Evolutionary conservation across 1,140 invertebrate genomes (phyloP).

Genomic region (Bombus superbus): DNA sequence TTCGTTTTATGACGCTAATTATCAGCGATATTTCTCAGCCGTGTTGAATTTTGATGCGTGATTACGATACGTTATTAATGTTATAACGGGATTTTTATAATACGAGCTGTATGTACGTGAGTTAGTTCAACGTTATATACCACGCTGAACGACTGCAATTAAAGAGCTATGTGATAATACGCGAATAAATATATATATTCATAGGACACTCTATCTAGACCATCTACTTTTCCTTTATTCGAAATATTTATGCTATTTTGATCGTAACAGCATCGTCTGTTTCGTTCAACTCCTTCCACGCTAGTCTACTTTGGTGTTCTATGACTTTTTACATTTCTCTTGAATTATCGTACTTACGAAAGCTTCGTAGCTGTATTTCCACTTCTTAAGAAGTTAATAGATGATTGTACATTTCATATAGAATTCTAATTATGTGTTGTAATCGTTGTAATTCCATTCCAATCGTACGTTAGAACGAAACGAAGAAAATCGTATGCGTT

Average conservation of each 20-base stretch:
- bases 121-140: not conserved
- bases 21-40: slow-evolving; percentile 1
- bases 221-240: not conserved
- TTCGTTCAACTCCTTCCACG: not conserved
- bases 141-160: not conserved
- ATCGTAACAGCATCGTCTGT: not conserved
- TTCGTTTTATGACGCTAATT: slow-evolving; percentile 11
- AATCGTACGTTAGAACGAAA: too few relatives aligned
- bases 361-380: too few relatives aligned
- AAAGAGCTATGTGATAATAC: too few relatives aligned
- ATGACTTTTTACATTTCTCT: too few relatives aligned
- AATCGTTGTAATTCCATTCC: too few relatives aligned
- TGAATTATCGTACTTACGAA: too few relatives aligned
- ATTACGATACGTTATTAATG: not conserved
- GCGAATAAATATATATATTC: not conserved
- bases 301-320: too few relatives aligned
- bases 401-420: too few relatives aligned
- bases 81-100: not conserved
- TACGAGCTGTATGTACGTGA: not conserved
- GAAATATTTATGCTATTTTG: not conserved
- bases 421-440: too few relatives aligned
- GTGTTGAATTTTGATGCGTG: not conserved
- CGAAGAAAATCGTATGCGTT: too few relatives aligned
- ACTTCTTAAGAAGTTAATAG: too few relatives aligned
- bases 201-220: too few relatives aligned